Base-by-base conservation (phyloP, 2,888 invertebrate genomes). In the Drosophila koepferae region DNA sequence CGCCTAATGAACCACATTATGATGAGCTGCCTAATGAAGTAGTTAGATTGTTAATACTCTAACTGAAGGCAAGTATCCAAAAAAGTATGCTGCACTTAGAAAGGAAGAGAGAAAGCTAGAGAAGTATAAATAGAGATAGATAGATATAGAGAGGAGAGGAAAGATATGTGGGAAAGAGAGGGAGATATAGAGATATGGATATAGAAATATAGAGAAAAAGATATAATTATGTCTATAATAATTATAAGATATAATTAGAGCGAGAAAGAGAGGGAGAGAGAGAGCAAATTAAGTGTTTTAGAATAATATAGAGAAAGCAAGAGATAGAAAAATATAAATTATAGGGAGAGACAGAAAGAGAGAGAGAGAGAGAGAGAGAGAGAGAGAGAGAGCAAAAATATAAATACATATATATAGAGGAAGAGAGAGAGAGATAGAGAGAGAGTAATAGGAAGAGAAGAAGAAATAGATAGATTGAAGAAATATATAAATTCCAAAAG, bases 1-100 rank as follows among this genome's bases (percentile, higher is more conserved):
- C 56, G 48, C 58, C 74, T 72, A 83, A 84, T 84, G 71, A 81
- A 78, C 43, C 18, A 64, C 67, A 65, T 88, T 80, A 82, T 73
- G 63, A 73, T 53, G 41, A 43, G 56, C 58, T 61, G 74, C 64
- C 60, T 89, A 86, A 86, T 86, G 85, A 63, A 78, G 75, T 81
- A 78, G 72, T 72, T 74, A 61, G 82, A 85, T 82, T 89, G 59
- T 31, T 72, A 1, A 49, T 40, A 31, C 40, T 28, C 60, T 40
- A 6, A 40, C 28, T 4, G 2, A 20, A 36, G 49, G 40, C 7
- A 14, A 10, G 5, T 31, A 18, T 3, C 2, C 3, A 2, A 2
- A 18, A 2, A 40, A 36, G 10, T 12, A 10, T 20, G 58, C 10
- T 3, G 20, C 16, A 16, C 20, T 31, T 20, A 16, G n/a, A 2